Percentiles rank a stretch among this genome's conserved stretches.
These are phyloP conservation scores for Drosophila asahinai DNA, from an alignment of 1,140 invertebrate species.

Conservation along the genomic window DNA sequence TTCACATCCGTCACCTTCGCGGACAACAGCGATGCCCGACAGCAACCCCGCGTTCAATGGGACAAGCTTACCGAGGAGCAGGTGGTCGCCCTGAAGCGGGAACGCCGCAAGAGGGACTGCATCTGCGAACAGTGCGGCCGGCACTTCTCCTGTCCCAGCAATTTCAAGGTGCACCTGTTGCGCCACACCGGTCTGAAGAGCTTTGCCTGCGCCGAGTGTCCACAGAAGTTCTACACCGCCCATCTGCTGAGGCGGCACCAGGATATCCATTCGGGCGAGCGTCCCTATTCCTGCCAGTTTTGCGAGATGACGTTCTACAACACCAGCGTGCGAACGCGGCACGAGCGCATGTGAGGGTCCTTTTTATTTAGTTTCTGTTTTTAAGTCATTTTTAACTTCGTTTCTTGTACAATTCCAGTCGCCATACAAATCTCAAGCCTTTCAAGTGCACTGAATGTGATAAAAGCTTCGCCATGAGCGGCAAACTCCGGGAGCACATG, in stretches of 20 bases:
- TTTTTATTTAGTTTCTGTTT: neutral
- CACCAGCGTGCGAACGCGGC: slow-evolving; percentile 60
- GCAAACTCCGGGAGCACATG: slow-evolving; percentile 98
- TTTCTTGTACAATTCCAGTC: slow-evolving; percentile 18
- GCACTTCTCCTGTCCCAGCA: slow-evolving; percentile 68
- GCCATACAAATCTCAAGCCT: slow-evolving; percentile 89
- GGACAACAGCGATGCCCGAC: slow-evolving; percentile 26
- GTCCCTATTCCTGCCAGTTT: slow-evolving; percentile 58
- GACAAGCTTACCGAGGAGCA: slow-evolving; percentile 60
- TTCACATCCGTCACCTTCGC: slow-evolving; percentile 56
- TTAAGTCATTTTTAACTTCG: neutral
- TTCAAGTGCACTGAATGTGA: slow-evolving; percentile 99
- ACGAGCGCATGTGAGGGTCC: slow-evolving; percentile 56
- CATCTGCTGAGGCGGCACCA: slow-evolving; percentile 63
- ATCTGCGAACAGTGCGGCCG: slow-evolving; percentile 68
- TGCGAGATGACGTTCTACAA: slow-evolving; percentile 61
- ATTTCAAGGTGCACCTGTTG: slow-evolving; percentile 68
- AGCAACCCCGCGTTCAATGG: slow-evolving; percentile 60
- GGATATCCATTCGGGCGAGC: slow-evolving; percentile 38
- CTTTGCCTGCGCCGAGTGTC: slow-evolving; percentile 52
- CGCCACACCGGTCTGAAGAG: slow-evolving; percentile 58
- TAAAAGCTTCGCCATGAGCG: slow-evolving; percentile 99
- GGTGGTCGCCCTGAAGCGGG: slow-evolving; percentile 57
- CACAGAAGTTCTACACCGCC: slow-evolving; percentile 62
- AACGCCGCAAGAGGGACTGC: slow-evolving; percentile 66